Evolutionary conservation across 1,140 invertebrate species (phyloP).

Genomic region (Hesperophylax magnus): DNA sequence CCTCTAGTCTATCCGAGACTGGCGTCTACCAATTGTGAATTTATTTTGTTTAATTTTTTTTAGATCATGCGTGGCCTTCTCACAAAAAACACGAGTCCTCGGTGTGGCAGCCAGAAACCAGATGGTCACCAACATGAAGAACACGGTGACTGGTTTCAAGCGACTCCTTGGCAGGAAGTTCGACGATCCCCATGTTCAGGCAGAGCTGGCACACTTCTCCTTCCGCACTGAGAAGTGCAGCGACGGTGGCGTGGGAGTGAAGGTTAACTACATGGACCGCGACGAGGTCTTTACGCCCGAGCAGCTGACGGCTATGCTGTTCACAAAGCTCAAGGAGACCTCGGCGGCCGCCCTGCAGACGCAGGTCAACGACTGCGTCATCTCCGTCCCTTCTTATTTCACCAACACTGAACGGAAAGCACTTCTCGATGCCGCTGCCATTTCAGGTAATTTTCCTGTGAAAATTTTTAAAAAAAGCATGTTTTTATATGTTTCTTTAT

Average conservation of each 20-base stretch:
- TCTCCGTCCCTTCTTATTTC: conserved; percentile 95
- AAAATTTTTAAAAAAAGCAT: too few relatives aligned
- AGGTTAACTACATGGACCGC: conserved; percentile 91
- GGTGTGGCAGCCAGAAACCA: conserved; percentile 98
- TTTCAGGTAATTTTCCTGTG: conserved; percentile 73
- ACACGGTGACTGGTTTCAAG: conserved; percentile 96
- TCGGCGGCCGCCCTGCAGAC: conserved; percentile 90
- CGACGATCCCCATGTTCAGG: conserved; percentile 88
- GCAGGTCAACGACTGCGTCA: conserved; percentile 97
- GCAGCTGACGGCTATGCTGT: conserved; percentile 94
- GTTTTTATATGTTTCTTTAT: too few relatives aligned
- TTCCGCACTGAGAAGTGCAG: conserved; percentile 80
- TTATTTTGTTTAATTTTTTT: conserved; percentile 60
- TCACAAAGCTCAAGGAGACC: conserved; percentile 96
- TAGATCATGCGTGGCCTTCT: conserved; percentile 96
- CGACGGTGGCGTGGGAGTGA: conserved; percentile 84
- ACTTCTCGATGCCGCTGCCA: conserved; percentile 89
- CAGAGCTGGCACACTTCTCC: conserved; percentile 83
- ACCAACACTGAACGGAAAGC: conserved; percentile 95
- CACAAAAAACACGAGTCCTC: conserved; percentile 90
- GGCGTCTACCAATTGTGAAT: too few relatives aligned
- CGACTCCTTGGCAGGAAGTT: conserved; percentile 90
- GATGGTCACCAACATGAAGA: conserved; percentile 96
- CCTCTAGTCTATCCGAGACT: too few relatives aligned
- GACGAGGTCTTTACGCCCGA: conserved; percentile 91